Conservation (phyloP, 2,113 vertebrate species). For the Urocitellus parryii region DNA sequence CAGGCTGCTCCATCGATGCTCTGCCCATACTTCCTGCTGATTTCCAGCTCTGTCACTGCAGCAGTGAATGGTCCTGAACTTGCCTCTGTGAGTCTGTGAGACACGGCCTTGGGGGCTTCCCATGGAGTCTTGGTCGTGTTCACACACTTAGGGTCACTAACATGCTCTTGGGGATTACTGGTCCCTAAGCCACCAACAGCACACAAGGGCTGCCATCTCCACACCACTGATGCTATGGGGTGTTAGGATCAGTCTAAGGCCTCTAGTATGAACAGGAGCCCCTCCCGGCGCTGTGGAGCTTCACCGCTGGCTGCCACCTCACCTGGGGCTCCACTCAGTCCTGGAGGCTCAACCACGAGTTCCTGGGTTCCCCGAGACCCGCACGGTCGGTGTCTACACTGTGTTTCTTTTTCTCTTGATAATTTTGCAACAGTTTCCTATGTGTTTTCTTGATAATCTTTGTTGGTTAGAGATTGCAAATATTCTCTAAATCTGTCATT, state of each 20-base stretch:
- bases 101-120: not conserved
- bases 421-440: not conserved
- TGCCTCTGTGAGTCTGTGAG: not conserved
- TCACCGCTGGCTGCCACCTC: no score
- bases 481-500: not conserved
- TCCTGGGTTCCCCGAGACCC: not conserved
- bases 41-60: no score
- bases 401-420: not conserved
- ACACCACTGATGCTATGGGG: not conserved
- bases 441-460: not conserved
- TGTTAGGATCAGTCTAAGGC: not conserved
- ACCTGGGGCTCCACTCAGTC: not conserved
- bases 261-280: not conserved
- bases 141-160: not conserved
- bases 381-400: not conserved
- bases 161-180: no score
- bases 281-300: not conserved
- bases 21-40: not conserved
- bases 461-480: not conserved
- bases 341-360: not conserved
- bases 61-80: not conserved
- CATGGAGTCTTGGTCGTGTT: not conserved
- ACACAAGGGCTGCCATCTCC: no score
- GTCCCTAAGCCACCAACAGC: no score
- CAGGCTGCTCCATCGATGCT: accelerated